A percentile compares a stretch with the other conserved stretches of the same genome.
These are phyloP conservation scores for Ginglymostoma cirratum DNA, from an alignment of 2,113 vertebrate genomes.

Conservation along the genomic window DNA sequence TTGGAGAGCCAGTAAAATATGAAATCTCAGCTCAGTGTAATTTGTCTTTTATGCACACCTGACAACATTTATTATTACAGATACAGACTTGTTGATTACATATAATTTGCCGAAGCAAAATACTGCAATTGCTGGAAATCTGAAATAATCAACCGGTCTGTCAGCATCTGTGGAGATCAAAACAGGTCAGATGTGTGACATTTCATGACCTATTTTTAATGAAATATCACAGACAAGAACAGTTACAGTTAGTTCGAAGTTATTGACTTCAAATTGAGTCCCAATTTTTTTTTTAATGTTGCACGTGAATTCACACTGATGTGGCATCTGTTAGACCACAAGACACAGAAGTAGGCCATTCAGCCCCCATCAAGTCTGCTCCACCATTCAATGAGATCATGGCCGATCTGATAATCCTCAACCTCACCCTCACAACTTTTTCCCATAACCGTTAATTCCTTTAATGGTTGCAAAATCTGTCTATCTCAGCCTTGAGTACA, in stretches of 20 bases:
- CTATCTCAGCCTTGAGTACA: too few relatives aligned
- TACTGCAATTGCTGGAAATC: neutral
- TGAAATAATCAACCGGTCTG: neutral
- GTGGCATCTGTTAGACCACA: neutral
- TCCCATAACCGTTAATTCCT: too few relatives aligned
- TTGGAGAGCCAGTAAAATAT: neutral
- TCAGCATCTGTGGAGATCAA: neutral
- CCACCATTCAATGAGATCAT: too few relatives aligned
- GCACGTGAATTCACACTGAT: neutral
- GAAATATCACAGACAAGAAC: too few relatives aligned
- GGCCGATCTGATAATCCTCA: too few relatives aligned
- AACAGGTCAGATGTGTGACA: neutral
- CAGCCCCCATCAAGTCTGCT: too few relatives aligned
- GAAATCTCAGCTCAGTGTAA: too few relatives aligned
- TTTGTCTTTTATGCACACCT: neutral
- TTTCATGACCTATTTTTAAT: too few relatives aligned
- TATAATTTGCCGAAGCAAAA: neutral
- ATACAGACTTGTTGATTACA: neutral
- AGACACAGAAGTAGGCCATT: too few relatives aligned
- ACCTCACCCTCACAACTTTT: too few relatives aligned
- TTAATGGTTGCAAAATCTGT: too few relatives aligned
- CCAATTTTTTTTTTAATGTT: neutral
- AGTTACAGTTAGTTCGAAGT: neutral
- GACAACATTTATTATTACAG: neutral
- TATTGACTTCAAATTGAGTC: neutral